Percentiles rank a stretch among this genome's conserved stretches.
Evolutionary conservation across 1,140 invertebrate species (phyloP).

Genomic region (Drosophila setifemur): DNA sequence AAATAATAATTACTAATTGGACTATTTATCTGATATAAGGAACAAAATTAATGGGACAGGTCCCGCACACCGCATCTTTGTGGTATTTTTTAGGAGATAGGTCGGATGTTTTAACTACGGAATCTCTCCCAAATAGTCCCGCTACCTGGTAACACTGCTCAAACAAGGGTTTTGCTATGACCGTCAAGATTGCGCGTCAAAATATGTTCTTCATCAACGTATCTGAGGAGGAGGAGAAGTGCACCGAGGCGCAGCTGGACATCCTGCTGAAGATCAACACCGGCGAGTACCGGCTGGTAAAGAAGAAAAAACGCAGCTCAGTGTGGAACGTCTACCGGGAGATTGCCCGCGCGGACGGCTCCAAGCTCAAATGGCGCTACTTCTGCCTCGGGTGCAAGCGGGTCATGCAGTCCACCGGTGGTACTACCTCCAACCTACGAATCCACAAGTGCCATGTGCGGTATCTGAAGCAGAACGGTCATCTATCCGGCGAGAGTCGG

Average conservation of each 20-base stretch:
- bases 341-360: conserved; percentile 51
- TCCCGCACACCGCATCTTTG: too few species aligned
- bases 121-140: too few species aligned
- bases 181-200: neutral
- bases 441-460: conserved; percentile 67
- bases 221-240: conserved; percentile 51
- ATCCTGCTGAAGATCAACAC: conserved; percentile 62
- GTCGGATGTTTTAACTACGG: too few species aligned
- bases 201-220: conserved; percentile 39
- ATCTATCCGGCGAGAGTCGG: neutral
- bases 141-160: too few species aligned
- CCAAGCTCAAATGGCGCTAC: conserved; percentile 59
- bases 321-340: conserved; percentile 68
- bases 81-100: too few species aligned
- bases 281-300: conserved; percentile 56
- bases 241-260: conserved; percentile 60
- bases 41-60: too few species aligned
- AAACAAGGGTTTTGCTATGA: conserved; percentile 1
- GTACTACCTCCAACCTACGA: conserved; percentile 62
- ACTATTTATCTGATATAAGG: too few species aligned
- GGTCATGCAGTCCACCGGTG: conserved; percentile 67
- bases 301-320: conserved; percentile 63
- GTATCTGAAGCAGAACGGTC: conserved; percentile 41
- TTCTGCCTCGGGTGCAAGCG: conserved; percentile 58
- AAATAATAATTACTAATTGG: too few species aligned